phyloP scores from a whole-genome alignment of 1,140 invertebrate species.

The Leptopilina clavipes region DNA sequence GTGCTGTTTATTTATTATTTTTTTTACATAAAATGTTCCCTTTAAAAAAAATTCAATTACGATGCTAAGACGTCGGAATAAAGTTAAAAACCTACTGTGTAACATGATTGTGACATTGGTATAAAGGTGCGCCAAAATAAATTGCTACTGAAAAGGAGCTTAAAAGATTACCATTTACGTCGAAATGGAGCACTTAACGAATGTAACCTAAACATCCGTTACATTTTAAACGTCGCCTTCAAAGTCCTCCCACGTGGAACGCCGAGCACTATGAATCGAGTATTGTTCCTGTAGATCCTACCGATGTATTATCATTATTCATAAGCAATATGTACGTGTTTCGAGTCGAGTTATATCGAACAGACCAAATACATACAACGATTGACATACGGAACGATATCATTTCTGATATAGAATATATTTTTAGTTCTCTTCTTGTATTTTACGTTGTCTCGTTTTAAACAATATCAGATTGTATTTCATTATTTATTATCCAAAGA shows the following conservation, averaged over 20 bases:
- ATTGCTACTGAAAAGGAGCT: constrained; percentile 31
- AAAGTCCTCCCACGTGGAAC: constrained; percentile 47
- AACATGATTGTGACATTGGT: neutral
- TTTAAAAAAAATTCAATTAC: neutral
- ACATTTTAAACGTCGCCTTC: constrained; percentile 39
- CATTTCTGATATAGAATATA: no score
- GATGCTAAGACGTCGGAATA: neutral
- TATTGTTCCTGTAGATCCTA: constrained; percentile 50
- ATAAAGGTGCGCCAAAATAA: neutral
- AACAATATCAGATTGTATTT: no score
- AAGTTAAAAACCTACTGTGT: neutral
- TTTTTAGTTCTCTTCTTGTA: no score
- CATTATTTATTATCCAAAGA: no score
- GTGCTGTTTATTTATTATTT: no score
- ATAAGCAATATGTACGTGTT: constrained; percentile 45
- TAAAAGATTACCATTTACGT: constrained; percentile 29
- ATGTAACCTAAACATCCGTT: constrained; percentile 27
- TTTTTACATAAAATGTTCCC: neutral
- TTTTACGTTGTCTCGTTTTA: no score
- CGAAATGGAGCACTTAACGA: constrained; percentile 24
- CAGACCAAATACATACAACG: constrained; percentile 15
- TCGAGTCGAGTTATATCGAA: neutral
- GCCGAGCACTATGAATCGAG: constrained; percentile 49
- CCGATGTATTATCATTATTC: constrained; percentile 56
- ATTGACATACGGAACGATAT: constrained; percentile 21